Evolutionary conservation across 1,140 invertebrate species (phyloP).

Genomic region (Rhopalosiphum padi): DNA sequence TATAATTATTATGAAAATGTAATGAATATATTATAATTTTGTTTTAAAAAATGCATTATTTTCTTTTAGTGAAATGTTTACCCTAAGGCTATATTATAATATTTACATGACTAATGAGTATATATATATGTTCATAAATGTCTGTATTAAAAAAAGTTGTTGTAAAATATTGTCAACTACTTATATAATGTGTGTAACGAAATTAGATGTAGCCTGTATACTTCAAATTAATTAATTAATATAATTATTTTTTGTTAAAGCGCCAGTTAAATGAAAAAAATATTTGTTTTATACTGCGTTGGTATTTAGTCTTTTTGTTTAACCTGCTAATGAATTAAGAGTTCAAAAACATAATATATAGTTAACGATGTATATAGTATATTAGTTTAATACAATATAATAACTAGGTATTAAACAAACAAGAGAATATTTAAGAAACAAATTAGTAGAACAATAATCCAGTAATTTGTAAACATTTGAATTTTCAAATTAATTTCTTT

Average conservation of each 20-base stretch:
- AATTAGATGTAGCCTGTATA: not conserved
- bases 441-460: not conserved
- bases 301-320: not conserved
- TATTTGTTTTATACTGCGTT: not conserved
- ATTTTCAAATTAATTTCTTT: not conserved
- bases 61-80: not conserved
- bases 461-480: not conserved
- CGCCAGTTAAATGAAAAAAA: not conserved
- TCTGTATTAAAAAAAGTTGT: not conserved
- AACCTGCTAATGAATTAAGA: not conserved
- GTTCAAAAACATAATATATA: not conserved
- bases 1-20: not conserved
- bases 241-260: not conserved
- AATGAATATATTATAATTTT: not conserved
- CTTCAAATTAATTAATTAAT: not conserved
- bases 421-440: not conserved
- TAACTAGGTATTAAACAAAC: not conserved
- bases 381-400: not conserved
- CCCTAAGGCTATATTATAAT: not conserved
- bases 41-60: not conserved
- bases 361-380: not conserved
- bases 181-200: not conserved
- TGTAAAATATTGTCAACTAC: not conserved
- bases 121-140: not conserved
- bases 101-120: not conserved